Evolutionary conservation across 1,140 invertebrate genomes (phyloP), one percentile per base, ranked within the genome.

Genomic region (Drosophila yakuba): DNA sequence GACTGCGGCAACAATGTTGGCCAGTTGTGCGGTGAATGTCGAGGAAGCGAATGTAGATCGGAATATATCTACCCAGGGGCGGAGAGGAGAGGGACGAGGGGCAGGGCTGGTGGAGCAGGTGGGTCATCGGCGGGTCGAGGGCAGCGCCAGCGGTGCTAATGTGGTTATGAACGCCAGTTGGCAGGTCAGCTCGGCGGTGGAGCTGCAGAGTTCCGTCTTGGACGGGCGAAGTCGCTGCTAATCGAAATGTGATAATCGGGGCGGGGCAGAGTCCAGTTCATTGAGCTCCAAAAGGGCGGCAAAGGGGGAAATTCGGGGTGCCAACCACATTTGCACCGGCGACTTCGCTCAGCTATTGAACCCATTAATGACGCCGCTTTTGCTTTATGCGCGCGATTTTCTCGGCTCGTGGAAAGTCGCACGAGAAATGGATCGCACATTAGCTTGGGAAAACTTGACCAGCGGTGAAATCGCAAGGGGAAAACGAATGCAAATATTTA

Each of bases 131-230:
- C 51, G 80, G 78, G 64, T 74, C 71, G 71, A 74, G 59, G 63
- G 68, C 61, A 89, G 84, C 80, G 83, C 83, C 83, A 83, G 84
- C 77, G 64, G 73, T 88, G 85, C 85, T 88, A 88, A 88, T 88
- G 80, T 89, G 77, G 67, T 88, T 88, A 89, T 84, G 76, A 83
- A 80, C 83, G 64, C 80, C 76, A 76, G 74, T 82, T 81, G 62
- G 80, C 64, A 54, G 63, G 79, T 78, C 74, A 72, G 66, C 50
- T 2, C 45, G 32, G 10, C 48, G 17, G 41, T n/a, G 41, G n/a
- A 43, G 41, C n/a, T 17, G 7, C 32, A 12, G 4, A 14, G 36
- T 32, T 67, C 23, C 36, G 41, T 14, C 41, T 28, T 50, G 71
- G 69, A 57, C 1, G 20, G 72, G 39, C 59, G 58, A 38, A 51